Conservation (phyloP, 2,113 vertebrate species). For the Alligator sinensis region DNA sequence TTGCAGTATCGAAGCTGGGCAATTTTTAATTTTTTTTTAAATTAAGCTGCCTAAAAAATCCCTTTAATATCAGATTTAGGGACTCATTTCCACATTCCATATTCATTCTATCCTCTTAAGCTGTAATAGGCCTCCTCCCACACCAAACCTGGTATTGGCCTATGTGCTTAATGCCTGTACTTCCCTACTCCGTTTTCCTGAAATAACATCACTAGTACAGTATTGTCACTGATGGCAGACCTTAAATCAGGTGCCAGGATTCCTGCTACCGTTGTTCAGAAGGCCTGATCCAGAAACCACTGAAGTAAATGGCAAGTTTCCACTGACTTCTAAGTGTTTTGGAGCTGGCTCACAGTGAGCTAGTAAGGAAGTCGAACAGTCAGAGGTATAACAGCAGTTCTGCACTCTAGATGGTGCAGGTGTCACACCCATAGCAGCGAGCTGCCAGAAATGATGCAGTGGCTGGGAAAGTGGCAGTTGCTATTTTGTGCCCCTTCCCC, state of each 20-base stretch:
- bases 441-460: no score
- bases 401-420: background rate
- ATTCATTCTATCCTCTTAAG: constrained; percentile 31
- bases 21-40: background rate
- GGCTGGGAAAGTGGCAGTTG: no score
- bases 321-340: background rate
- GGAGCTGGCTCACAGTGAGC: no score
- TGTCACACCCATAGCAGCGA: no score
- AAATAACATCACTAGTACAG: no score
- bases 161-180: background rate
- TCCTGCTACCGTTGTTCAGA: background rate
- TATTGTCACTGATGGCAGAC: background rate
- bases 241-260: background rate
- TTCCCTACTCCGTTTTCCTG: background rate
- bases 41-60: background rate
- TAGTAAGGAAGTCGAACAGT: background rate
- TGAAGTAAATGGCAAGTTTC: background rate
- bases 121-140: background rate
- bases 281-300: background rate
- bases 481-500: no score
- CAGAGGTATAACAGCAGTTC: background rate
- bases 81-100: constrained; percentile 27
- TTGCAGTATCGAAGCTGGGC: background rate
- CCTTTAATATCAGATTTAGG: constrained; percentile 4
- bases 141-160: no score